Conservation (phyloP, 2,113 vertebrate species). For the Henicopernis longicauda region DNA sequence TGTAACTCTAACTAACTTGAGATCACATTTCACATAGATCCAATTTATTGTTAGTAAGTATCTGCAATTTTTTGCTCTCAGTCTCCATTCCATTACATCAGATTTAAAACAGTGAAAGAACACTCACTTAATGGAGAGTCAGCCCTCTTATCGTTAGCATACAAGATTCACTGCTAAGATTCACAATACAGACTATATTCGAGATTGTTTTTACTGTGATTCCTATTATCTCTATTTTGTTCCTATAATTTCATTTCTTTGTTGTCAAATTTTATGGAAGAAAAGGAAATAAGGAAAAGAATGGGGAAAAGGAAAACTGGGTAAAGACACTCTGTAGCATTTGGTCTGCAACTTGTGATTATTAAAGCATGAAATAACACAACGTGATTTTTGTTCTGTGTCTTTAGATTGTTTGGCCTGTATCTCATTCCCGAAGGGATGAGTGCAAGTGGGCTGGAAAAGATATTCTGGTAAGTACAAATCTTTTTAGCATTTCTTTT, state of each 20-base stretch:
- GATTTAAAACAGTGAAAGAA: neutral
- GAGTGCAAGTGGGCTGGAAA: constrained; percentile 99
- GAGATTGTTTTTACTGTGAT: neutral
- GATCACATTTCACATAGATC: neutral
- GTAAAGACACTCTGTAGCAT: neutral
- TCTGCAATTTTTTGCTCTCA: neutral
- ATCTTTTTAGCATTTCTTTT: neutral
- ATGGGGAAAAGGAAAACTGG: neutral
- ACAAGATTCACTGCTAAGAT: neutral
- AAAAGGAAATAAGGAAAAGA: neutral
- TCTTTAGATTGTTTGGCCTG: constrained; percentile 89
- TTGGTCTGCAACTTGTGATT: neutral
- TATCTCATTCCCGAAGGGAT: constrained; percentile 87
- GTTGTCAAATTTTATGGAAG: neutral
- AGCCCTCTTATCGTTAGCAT: neutral
- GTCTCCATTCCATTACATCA: neutral
- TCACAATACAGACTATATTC: neutral
- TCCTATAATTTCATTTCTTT: neutral
- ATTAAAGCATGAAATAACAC: constrained; percentile 33
- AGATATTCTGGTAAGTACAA: constrained; percentile 88
- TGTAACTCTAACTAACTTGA: neutral
- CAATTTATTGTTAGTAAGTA: neutral
- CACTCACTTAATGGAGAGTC: neutral
- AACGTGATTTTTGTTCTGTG: constrained; percentile 60
- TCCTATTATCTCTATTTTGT: neutral